A percentile compares a stretch with the other conserved stretches of the same genome.
Evolutionary conservation across 2,888 invertebrate species (phyloP).

Genomic region (Erynnis tages): DNA sequence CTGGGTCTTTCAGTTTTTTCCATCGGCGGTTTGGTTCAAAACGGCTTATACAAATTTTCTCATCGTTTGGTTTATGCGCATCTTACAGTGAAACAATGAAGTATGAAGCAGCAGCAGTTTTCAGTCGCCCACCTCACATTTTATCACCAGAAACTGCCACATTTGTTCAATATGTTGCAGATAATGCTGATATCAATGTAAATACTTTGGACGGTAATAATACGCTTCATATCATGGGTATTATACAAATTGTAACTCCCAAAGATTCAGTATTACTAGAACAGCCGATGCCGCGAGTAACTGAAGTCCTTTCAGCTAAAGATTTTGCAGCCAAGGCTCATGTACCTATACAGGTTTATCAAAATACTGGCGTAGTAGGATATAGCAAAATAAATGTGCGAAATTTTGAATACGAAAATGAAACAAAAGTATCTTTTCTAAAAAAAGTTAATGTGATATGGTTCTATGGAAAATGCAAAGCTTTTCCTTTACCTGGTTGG

Average conservation of each 20-base stretch:
- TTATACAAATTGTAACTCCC: constrained; percentile 32
- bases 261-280: constrained; percentile 27
- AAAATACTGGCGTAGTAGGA: constrained; percentile 37
- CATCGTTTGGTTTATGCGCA: background rate
- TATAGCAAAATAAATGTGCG: constrained; percentile 38
- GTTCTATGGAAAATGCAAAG: constrained; percentile 43
- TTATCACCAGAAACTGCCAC: constrained; percentile 33
- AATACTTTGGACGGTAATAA: constrained; percentile 34
- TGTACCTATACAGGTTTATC: constrained; percentile 37
- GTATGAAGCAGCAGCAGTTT: constrained; percentile 36
- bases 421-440: constrained; percentile 31
- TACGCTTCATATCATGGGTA: constrained; percentile 34
- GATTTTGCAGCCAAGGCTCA: constrained; percentile 36
- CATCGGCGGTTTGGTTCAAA: constrained; percentile 25
- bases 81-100: background rate
- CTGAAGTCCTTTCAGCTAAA: constrained; percentile 29
- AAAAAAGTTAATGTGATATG: constrained; percentile 35
- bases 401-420: constrained; percentile 37
- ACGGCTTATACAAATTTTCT: constrained; percentile 18
- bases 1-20: constrained; percentile 29
- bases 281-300: constrained; percentile 25
- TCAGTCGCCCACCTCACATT: constrained; percentile 33
- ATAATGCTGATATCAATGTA: constrained; percentile 38
- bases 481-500: constrained; percentile 40
- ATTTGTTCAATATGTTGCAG: constrained; percentile 36